A percentile compares a stretch with the other conserved stretches of the same genome.
These are phyloP conservation scores for Arbacia lixula DNA, from an alignment of 53 echinoderm and acorn worm species.

Conservation along the genomic window DNA sequence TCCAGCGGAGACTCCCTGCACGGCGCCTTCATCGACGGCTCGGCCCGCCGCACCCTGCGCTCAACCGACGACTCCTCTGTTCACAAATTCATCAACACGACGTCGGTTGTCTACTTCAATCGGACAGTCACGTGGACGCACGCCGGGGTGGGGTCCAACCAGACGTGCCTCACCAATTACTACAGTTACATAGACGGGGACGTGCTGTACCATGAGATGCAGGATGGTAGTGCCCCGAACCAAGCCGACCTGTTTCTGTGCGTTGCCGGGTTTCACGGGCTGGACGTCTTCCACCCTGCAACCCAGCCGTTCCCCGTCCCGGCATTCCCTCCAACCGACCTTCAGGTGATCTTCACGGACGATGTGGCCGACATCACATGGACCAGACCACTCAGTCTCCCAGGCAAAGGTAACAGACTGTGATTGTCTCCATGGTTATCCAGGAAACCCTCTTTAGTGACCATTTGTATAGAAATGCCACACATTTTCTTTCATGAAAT, in stretches of 20 bases:
- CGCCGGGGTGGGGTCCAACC: not conserved
- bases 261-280: slow-evolving; percentile 67
- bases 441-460: no score
- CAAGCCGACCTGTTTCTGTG: slow-evolving; percentile 53
- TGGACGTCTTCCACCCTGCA: slow-evolving; percentile 77
- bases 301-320: slow-evolving; percentile 90
- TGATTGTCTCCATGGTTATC: no score
- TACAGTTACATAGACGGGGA: slow-evolving; percentile 30
- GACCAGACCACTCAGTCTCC: slow-evolving; percentile 62
- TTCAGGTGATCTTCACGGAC: slow-evolving; percentile 82
- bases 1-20: slow-evolving; percentile 56
- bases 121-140: slow-evolving; percentile 70
- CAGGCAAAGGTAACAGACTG: slow-evolving; percentile 67
- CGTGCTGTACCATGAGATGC: slow-evolving; percentile 36
- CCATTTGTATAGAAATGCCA: no score
- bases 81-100: slow-evolving; percentile 59
- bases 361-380: slow-evolving; percentile 71
- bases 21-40: slow-evolving; percentile 74
- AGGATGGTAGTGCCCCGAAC: not conserved
- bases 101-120: slow-evolving; percentile 70
- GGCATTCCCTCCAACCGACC: slow-evolving; percentile 54
- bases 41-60: slow-evolving; percentile 4
- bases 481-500: no score
- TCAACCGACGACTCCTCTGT: not conserved
- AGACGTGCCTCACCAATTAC: not conserved